Percentiles rank a stretch among this genome's conserved stretches.
Evolutionary conservation across 2,888 invertebrate genomes (phyloP).

Genomic region (Drosophila vallismaia): DNA sequence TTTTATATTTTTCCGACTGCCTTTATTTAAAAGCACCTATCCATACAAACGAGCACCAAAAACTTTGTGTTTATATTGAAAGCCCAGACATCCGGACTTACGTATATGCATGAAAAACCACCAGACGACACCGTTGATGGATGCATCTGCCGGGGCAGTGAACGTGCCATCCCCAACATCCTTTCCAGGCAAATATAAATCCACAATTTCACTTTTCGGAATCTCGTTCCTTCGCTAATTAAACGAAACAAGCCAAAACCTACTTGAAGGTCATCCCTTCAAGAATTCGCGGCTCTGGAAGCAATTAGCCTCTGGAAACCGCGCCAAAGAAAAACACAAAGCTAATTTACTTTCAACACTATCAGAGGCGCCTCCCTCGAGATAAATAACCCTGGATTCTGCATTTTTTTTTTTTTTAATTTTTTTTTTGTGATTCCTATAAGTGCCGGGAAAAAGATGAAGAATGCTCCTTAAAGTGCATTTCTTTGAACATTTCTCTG

Average conservation of each 20-base stretch:
- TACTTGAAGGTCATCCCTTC: conserved; percentile 71
- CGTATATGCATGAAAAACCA: conserved; percentile 31
- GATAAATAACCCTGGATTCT: conserved; percentile 43
- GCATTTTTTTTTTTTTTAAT: conserved; percentile 40
- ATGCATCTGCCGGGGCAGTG: conserved; percentile 6
- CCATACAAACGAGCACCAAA: conserved; percentile 59
- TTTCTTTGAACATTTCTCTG: conserved; percentile 14
- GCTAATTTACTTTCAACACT: conserved; percentile 67
- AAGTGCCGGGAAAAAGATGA: conserved; percentile 6
- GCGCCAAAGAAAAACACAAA: conserved; percentile 54
- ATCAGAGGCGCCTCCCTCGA: conserved; percentile 33
- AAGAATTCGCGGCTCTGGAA: conserved; percentile 52
- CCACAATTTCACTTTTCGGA: neutral
- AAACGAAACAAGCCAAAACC: conserved; percentile 60
- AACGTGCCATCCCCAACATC: neutral
- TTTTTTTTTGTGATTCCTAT: conserved; percentile 43
- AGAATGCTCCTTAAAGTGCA: conserved; percentile 8
- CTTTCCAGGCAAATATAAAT: neutral
- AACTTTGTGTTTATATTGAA: conserved; percentile 60
- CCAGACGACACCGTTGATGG: conserved; percentile 18
- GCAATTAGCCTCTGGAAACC: conserved; percentile 61
- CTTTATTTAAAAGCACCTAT: conserved; percentile 68
- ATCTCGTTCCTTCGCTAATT: conserved; percentile 51
- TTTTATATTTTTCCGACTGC: conserved; percentile 42
- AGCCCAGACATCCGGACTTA: conserved; percentile 33